Evolutionary conservation across 1,140 invertebrate species (phyloP).

Genomic region (Rhopalosiphum maidis): DNA sequence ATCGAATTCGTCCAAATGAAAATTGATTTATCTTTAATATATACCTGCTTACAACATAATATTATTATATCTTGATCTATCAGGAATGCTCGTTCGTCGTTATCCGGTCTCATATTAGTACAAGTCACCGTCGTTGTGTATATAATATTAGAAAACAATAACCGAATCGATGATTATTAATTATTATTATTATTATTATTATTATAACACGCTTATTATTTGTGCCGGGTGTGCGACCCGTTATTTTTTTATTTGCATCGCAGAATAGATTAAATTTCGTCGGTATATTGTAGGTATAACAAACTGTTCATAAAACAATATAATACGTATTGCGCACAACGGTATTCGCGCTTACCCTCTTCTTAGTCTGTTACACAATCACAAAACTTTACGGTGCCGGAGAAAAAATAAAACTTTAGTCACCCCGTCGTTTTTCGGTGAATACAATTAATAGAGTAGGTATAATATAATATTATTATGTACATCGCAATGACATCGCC

Average conservation of each 20-base stretch:
- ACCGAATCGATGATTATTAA: not conserved
- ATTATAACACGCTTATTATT: not conserved
- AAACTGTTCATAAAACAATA: not conserved
- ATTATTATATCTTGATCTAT: not conserved
- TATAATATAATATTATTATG: not conserved
- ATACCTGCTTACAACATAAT: not conserved
- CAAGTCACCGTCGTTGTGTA: not conserved
- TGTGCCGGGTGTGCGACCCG: too few relatives aligned
- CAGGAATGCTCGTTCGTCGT: too few relatives aligned
- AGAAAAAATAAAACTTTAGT: not conserved
- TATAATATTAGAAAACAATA: not conserved
- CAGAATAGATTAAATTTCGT: too few relatives aligned
- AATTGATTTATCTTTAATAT: not conserved
- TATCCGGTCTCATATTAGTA: not conserved
- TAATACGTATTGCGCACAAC: not conserved
- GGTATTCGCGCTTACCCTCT: not conserved
- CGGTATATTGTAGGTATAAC: not conserved
- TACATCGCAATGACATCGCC: not conserved
- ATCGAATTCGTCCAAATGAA: not conserved
- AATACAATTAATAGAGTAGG: too few relatives aligned
- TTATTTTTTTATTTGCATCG: not conserved
- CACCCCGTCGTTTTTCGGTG: not conserved
- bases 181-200: not conserved
- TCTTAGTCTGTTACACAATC: not conserved
- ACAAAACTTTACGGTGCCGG: not conserved